Evolutionary conservation across 2,113 vertebrate species (phyloP).

Genomic region (Peucedramus taeniatus): DNA sequence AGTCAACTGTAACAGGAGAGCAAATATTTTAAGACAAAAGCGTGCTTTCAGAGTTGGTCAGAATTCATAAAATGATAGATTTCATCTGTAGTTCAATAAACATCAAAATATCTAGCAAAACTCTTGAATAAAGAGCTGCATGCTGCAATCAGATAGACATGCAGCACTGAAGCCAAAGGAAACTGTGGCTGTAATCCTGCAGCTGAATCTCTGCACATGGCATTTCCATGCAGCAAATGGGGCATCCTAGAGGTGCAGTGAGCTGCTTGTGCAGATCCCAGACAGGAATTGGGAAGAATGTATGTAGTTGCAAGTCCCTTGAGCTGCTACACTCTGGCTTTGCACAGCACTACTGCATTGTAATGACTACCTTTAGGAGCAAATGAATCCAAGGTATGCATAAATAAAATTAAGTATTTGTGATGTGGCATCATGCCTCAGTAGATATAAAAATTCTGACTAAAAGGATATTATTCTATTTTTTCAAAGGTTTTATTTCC

Average conservation of each 20-base stretch:
- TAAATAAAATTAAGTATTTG: conserved; percentile 21
- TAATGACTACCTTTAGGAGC: neutral
- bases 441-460: neutral
- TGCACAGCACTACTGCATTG: neutral
- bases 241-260: neutral
- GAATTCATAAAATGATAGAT: neutral
- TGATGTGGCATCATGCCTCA: neutral
- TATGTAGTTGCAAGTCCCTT: neutral
- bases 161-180: conserved; percentile 38
- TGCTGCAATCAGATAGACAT: neutral
- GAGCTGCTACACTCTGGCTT: neutral
- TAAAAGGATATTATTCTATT: neutral
- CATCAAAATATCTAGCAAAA: conserved; percentile 19
- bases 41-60: neutral
- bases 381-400: conserved; percentile 19
- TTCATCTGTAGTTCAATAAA: conserved; percentile 17
- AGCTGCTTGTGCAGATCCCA: neutral
- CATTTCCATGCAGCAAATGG: conserved; percentile 31
- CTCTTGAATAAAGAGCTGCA: neutral
- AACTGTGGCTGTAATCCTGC: conserved; percentile 47
- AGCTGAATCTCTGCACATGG: conserved; percentile 49
- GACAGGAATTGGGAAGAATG: neutral
- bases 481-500: neutral
- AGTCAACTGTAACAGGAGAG: conserved; percentile 6
- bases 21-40: conserved; percentile 19